Evolutionary conservation across 2,888 invertebrate species (phyloP).

Genomic region (Dysmachus trigonus): DNA sequence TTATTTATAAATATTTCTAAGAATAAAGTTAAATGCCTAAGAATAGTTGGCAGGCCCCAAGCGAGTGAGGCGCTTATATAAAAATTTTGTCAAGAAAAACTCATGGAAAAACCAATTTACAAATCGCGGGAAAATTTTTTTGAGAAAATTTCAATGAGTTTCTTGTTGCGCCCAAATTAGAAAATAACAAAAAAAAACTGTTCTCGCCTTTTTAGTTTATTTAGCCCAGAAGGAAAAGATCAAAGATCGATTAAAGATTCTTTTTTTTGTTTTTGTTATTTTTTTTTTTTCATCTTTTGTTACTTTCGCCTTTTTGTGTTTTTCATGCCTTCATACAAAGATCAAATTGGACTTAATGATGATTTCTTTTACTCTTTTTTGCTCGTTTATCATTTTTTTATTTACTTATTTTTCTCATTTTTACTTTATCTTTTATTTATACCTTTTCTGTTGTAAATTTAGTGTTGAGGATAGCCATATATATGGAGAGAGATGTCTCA

Average conservation of each 20-base stretch:
- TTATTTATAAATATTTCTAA: conserved; percentile 29
- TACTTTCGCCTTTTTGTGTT: conserved; percentile 10
- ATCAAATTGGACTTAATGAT: conserved; percentile 33
- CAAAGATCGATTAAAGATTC: neutral
- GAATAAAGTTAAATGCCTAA: conserved; percentile 36
- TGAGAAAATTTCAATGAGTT: neutral
- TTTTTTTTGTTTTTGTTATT: conserved; percentile 2
- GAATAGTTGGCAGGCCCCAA: conserved; percentile 39
- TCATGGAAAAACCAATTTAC: conserved; percentile 22
- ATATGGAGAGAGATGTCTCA: conserved; percentile 3
- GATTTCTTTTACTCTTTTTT: neutral
- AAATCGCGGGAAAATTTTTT: neutral
- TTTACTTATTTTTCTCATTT: conserved; percentile 33
- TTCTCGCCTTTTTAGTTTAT: neutral
- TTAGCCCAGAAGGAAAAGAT: neutral
- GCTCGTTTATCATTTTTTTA: conserved; percentile 19
- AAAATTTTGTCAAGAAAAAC: conserved; percentile 1
- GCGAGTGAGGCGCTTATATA: neutral
- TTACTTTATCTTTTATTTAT: conserved; percentile 40
- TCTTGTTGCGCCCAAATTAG: neutral
- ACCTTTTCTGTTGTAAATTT: conserved; percentile 10
- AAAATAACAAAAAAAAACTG: neutral
- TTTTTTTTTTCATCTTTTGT: neutral
- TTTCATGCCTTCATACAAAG: conserved; percentile 9
- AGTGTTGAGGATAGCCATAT: conserved; percentile 27